These are phyloP conservation scores for Himalopsyche anomala DNA, from an alignment of 2,888 invertebrate genomes.

Conservation along the genomic window DNA sequence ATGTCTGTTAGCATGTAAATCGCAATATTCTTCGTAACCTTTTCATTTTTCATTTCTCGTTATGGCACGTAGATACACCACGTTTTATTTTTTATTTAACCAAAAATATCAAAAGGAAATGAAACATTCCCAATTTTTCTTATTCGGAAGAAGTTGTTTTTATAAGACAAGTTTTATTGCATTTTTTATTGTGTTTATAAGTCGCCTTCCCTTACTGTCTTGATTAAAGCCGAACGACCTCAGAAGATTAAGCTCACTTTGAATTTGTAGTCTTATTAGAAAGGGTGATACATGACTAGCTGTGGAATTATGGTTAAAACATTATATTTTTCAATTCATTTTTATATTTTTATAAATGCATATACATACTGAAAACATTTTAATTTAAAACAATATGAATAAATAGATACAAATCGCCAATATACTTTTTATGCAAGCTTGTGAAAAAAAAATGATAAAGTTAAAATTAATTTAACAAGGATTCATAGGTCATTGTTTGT, in stretches of 20 bases:
- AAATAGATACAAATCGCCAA: no score
- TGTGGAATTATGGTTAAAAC: not conserved
- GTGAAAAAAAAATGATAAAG: no score
- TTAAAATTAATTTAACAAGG: no score
- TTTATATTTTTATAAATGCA: no score
- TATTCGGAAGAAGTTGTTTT: constrained; percentile 49
- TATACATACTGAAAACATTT: no score
- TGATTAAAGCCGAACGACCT: constrained; percentile 58
- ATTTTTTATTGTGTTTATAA: constrained; percentile 62
- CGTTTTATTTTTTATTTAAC: not conserved
- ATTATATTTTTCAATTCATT: no score
- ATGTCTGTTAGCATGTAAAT: not conserved
- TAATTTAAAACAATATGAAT: no score
- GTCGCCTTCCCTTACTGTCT: constrained; percentile 52
- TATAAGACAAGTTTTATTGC: constrained; percentile 60
- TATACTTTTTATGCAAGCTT: no score
- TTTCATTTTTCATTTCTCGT: constrained; percentile 27
- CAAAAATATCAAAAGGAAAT: constrained; percentile 44
- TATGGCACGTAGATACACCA: not conserved
- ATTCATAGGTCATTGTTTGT: not conserved
- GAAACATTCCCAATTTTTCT: constrained; percentile 58
- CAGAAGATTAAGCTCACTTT: not conserved
- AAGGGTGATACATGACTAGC: not conserved
- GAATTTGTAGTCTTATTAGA: not conserved
- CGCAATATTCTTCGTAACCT: not conserved